Evolutionary conservation across 2,888 invertebrate species (phyloP).

Genomic region (Cephus spinipes): DNA sequence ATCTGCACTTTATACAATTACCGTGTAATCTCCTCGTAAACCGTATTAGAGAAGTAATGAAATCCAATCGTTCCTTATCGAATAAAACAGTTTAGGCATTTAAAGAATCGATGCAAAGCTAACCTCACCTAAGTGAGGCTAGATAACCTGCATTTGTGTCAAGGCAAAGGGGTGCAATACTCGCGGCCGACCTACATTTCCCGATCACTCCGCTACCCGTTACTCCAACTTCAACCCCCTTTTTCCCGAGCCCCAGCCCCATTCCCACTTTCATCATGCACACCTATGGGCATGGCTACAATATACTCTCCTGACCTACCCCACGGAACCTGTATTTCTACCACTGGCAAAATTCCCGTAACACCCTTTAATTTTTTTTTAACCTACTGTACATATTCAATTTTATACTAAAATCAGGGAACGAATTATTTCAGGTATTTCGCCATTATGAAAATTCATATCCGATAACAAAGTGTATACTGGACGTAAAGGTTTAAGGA

Average conservation of each 20-base stretch:
- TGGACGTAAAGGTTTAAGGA: neutral
- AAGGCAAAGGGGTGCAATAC: constrained; percentile 61
- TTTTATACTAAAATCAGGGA: neutral
- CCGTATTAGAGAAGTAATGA: neutral
- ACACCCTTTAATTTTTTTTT: neutral
- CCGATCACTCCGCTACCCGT: constrained; percentile 22
- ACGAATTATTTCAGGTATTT: neutral
- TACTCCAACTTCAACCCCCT: constrained; percentile 34
- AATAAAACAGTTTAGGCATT: constrained; percentile 8
- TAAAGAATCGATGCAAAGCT: constrained; percentile 6
- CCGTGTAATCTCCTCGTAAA: neutral
- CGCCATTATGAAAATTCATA: too few species aligned
- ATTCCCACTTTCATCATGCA: constrained; percentile 16
- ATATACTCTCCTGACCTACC: neutral
- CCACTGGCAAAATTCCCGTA: neutral
- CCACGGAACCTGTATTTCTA: constrained; percentile 8
- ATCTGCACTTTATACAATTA: neutral
- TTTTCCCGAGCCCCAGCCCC: constrained; percentile 33
- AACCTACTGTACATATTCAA: neutral
- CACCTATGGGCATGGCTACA: neutral
- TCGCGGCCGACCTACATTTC: constrained; percentile 60
- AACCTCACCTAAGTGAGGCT: constrained; percentile 24
- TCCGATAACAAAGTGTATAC: too few species aligned
- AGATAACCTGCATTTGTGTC: constrained; percentile 61
- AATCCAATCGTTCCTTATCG: neutral